These are phyloP conservation scores for Drosophila murphyi DNA, from an alignment of 1,140 invertebrate species.

Conservation along the genomic window DNA sequence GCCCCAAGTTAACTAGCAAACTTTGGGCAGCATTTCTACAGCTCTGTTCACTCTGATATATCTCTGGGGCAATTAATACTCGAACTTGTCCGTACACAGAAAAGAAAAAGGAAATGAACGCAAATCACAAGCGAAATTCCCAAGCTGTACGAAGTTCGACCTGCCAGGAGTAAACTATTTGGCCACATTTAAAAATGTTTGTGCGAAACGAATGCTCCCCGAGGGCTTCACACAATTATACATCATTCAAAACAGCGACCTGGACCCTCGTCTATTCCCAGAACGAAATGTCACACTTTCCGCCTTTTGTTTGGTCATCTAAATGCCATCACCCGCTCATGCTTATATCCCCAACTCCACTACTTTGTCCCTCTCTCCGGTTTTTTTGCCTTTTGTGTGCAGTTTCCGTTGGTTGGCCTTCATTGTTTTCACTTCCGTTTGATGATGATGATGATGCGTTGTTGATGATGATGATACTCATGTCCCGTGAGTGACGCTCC, in stretches of 20 bases:
- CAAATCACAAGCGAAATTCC: conserved; percentile 8
- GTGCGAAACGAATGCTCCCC: conserved; percentile 25
- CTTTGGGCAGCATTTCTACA: conserved; percentile 16
- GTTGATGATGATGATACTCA: too few relatives aligned
- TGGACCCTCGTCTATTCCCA: conserved; percentile 24
- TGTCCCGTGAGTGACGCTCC: conserved; percentile 50
- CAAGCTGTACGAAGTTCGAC: conserved; percentile 10
- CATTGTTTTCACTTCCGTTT: conserved; percentile 74
- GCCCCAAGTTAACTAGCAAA: conserved; percentile 22
- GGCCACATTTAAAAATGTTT: conserved; percentile 35
- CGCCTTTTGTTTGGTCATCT: conserved; percentile 34
- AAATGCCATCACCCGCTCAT: conserved; percentile 23
- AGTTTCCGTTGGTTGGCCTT: conserved; percentile 47
- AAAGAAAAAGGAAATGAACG: conserved; percentile 4
- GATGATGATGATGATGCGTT: conserved; percentile 41
- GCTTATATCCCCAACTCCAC: neutral
- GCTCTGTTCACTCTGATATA: conserved; percentile 26
- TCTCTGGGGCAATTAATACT: conserved; percentile 50
- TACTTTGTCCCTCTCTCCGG: conserved; percentile 1
- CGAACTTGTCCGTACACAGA: conserved; percentile 19
- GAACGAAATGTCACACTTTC: conserved; percentile 37
- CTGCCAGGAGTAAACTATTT: conserved; percentile 35
- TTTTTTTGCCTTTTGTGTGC: conserved; percentile 24
- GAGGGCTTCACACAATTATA: conserved; percentile 44
- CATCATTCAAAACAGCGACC: conserved; percentile 41